These are phyloP conservation scores for Cotesia congregata DNA, from an alignment of 2,888 invertebrate genomes.

Conservation along the genomic window DNA sequence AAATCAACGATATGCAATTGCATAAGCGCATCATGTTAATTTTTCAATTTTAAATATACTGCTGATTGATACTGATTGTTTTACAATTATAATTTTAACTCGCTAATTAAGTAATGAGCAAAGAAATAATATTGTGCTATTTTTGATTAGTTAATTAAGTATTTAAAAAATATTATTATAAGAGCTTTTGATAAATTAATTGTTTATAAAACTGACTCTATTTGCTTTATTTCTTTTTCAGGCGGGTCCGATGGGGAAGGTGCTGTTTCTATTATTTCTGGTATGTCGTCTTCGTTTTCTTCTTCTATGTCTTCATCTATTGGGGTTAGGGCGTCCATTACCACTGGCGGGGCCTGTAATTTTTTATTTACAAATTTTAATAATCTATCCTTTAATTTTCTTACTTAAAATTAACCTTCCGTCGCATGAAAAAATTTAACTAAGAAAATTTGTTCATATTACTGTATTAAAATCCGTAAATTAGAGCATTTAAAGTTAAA, in stretches of 20 bases:
- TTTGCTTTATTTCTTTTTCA: slow-evolving; percentile 76
- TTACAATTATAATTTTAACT: not conserved
- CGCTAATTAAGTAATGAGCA: not conserved
- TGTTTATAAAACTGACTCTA: slow-evolving; percentile 80
- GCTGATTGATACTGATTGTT: slow-evolving; percentile 65
- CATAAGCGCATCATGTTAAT: not conserved
- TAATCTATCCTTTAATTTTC: not conserved
- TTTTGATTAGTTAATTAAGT: slow-evolving; percentile 39
- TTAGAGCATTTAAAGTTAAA: too few species aligned
- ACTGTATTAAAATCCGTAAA: too few species aligned
- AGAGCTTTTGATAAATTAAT: not conserved
- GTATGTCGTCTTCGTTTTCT: slow-evolving; percentile 81
- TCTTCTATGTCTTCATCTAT: slow-evolving; percentile 83
- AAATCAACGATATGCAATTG: not conserved
- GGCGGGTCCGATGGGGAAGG: slow-evolving; percentile 71
- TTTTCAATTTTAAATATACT: slow-evolving; percentile 55
- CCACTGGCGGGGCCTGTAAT: slow-evolving; percentile 75
- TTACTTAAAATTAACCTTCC: not conserved
- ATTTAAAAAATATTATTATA: not conserved
- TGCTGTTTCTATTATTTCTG: slow-evolving; percentile 84
- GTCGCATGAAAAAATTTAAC: slow-evolving; percentile 11
- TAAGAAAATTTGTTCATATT: not conserved
- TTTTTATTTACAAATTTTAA: not conserved
- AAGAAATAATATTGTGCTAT: slow-evolving; percentile 14
- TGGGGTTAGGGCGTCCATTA: slow-evolving; percentile 82